These are phyloP conservation scores for Incurvaria masculella DNA, from an alignment of 2,888 invertebrate genomes.

Conservation along the genomic window DNA sequence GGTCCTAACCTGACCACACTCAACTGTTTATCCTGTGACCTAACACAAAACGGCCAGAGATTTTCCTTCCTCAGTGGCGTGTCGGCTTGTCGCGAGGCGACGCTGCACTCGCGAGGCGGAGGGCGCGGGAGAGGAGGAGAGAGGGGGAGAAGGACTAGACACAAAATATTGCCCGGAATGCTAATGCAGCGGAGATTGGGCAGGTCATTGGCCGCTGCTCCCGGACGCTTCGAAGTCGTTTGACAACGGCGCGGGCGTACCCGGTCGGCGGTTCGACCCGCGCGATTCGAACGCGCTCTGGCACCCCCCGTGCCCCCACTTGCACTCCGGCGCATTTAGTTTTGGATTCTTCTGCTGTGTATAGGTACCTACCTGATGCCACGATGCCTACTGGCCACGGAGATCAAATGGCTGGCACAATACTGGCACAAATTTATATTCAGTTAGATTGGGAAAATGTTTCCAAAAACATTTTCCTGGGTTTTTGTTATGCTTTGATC, in stretches of 20 bases:
- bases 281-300: neutral
- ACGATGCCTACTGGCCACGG: no score
- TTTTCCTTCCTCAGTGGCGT: no score
- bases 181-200: constrained; percentile 58
- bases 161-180: constrained; percentile 54
- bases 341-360: neutral
- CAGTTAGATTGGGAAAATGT: no score
- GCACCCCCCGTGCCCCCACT: neutral
- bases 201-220: constrained; percentile 53
- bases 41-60: no score
- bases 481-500: no score
- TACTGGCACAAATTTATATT: no score
- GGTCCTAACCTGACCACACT: no score
- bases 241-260: constrained; percentile 39
- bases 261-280: constrained; percentile 22
- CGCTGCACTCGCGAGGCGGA: constrained; percentile 1
- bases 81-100: constrained; percentile 3
- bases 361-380: no score
- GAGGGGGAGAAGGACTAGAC: constrained; percentile 26
- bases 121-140: constrained; percentile 9
- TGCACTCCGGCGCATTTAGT: neutral
- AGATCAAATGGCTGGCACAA: no score
- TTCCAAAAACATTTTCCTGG: no score
- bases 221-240: constrained; percentile 47
- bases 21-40: no score